Evolutionary conservation across 2,797 vertebrate genomes (phyloP).

Genomic region (Anolis apletophallus): DNA sequence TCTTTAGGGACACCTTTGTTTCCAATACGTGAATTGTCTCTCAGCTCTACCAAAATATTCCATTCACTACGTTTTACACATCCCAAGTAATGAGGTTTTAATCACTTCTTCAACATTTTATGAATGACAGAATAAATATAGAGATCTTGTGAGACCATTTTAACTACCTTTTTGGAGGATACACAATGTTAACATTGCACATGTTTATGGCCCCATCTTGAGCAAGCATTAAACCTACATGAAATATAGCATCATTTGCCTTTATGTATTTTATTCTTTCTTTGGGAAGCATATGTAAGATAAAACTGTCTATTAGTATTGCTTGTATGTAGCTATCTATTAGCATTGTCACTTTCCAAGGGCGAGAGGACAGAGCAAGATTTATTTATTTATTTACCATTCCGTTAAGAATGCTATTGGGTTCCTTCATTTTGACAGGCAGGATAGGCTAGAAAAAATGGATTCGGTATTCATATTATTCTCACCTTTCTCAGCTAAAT

Average conservation of each 20-base stretch:
- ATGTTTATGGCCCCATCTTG: not conserved
- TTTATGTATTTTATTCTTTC: not conserved
- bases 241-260: not conserved
- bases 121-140: not conserved
- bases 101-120: too few relatives aligned
- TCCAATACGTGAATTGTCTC: not conserved
- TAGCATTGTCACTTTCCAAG: constrained; percentile 45
- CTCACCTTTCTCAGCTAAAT: constrained; percentile 70
- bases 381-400: constrained; percentile 45
- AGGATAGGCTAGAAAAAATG: constrained; percentile 71
- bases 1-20: not conserved
- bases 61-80: not conserved
- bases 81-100: too few relatives aligned
- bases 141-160: not conserved
- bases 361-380: constrained; percentile 26
- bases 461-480: constrained; percentile 63
- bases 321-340: constrained; percentile 6
- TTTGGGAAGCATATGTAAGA: constrained; percentile 25
- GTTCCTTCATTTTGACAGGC: constrained; percentile 65
- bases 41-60: not conserved
- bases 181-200: not conserved
- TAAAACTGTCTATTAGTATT: not conserved
- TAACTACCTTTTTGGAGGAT: not conserved
- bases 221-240: not conserved
- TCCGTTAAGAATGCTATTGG: constrained; percentile 48